Percentiles rank a stretch among this genome's conserved stretches.
Evolutionary conservation across 2,888 invertebrate species (phyloP).

Genomic region (Gandaritis pyraliata): DNA sequence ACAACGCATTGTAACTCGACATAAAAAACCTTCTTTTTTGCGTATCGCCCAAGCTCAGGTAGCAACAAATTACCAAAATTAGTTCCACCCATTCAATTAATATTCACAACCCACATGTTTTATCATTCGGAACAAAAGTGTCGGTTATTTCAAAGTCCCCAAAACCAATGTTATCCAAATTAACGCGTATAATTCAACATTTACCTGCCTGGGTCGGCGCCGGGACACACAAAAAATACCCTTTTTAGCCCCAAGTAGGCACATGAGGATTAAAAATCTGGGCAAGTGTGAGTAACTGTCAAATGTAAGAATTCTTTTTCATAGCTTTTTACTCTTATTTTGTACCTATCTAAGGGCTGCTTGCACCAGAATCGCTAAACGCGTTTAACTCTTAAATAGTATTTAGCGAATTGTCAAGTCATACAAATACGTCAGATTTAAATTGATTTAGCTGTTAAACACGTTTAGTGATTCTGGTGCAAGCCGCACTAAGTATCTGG

Average conservation of each 20-base stretch:
- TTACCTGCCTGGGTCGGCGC: slow-evolving; percentile 35
- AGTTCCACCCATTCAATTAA: slow-evolving; percentile 23
- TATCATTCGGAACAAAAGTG: slow-evolving; percentile 32
- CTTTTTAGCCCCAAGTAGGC: slow-evolving; percentile 24
- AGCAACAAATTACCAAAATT: slow-evolving; percentile 13
- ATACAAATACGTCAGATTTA: too few species aligned
- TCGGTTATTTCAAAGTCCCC: slow-evolving; percentile 35
- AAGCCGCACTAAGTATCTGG: too few species aligned
- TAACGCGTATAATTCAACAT: slow-evolving; percentile 54
- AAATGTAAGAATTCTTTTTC: too few species aligned
- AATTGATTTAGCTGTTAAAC: too few species aligned
- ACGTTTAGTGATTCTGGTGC: too few species aligned
- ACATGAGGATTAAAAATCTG: slow-evolving; percentile 18
- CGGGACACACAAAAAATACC: slow-evolving; percentile 35
- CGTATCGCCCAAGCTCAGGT: neutral
- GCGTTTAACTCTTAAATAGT: too few species aligned
- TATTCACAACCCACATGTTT: slow-evolving; percentile 19
- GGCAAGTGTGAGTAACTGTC: neutral
- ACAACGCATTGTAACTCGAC: too few species aligned
- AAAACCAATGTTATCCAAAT: slow-evolving; percentile 51
- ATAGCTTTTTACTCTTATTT: too few species aligned
- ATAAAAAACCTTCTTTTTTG: too few species aligned
- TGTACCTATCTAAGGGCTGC: too few species aligned
- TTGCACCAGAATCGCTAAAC: too few species aligned
- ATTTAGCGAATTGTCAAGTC: too few species aligned